Conservation (phyloP, 2,113 vertebrate genomes). For the Nesoenas mayeri region DNA sequence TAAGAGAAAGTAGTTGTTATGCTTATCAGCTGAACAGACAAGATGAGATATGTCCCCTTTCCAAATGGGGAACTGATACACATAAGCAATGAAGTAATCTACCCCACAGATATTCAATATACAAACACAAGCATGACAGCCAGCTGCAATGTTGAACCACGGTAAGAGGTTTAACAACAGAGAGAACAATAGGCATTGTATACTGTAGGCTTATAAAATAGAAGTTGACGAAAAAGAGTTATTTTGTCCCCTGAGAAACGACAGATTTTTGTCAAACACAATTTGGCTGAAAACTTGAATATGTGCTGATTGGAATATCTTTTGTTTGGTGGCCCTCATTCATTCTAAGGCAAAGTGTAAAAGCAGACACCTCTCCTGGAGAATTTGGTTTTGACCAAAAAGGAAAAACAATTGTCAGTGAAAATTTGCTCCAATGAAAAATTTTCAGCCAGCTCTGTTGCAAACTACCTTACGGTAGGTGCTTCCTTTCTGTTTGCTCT, state of each 20-base stretch:
- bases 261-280: conserved; percentile 14
- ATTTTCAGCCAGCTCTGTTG: neutral
- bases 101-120: conserved; percentile 23
- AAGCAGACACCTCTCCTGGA: neutral
- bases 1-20: neutral
- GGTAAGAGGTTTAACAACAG: conserved; percentile 39
- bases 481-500: conserved; percentile 10
- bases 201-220: conserved; percentile 42
- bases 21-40: conserved; percentile 44
- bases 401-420: neutral
- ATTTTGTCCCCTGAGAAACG: conserved; percentile 7
- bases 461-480: conserved; percentile 9
- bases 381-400: neutral
- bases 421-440: neutral
- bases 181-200: conserved; percentile 62
- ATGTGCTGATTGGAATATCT: neutral
- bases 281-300: neutral
- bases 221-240: neutral
- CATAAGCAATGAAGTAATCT: conserved; percentile 35
- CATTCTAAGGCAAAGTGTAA: neutral
- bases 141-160: conserved; percentile 14
- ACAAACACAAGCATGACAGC: conserved; percentile 34
- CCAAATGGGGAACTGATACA: conserved; percentile 33
- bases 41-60: conserved; percentile 1
- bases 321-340: neutral